These are phyloP conservation scores for Brachionus plicatilis DNA, from an alignment of 1,140 invertebrate species.

Conservation along the genomic window DNA sequence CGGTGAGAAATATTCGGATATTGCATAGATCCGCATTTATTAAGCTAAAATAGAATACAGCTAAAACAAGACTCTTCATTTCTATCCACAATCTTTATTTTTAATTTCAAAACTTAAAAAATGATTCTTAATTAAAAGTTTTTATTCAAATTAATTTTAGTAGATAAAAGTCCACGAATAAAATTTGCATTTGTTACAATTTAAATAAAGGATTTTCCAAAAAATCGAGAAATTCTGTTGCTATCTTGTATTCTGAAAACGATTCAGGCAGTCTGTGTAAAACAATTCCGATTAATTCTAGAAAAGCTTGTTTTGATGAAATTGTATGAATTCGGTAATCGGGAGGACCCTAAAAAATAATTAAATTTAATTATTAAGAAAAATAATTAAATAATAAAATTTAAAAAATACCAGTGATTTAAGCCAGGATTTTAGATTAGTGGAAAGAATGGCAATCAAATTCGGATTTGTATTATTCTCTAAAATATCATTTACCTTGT, in stretches of 20 bases:
- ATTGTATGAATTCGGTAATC: slow-evolving; percentile 29
- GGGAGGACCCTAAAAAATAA: not conserved
- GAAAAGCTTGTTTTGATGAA: slow-evolving; percentile 23
- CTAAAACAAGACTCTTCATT: not conserved
- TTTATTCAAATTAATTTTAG: not conserved
- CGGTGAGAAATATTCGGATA: not conserved
- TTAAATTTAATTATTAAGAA: not conserved
- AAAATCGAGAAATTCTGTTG: slow-evolving; percentile 32
- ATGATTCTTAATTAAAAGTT: slow-evolving; percentile 5
- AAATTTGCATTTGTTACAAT: slow-evolving; percentile 21
- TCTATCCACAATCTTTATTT: not conserved
- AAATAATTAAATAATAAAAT: no score
- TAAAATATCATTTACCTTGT: slow-evolving; percentile 27
- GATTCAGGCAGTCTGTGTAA: slow-evolving; percentile 31
- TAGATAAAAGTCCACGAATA: not conserved
- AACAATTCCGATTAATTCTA: slow-evolving; percentile 38
- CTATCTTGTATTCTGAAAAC: slow-evolving; percentile 39
- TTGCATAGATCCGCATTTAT: not conserved
- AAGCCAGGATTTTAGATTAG: slow-evolving; percentile 36
- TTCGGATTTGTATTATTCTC: not conserved
- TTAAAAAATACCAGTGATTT: slow-evolving; percentile 25
- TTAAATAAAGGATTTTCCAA: slow-evolving; percentile 32
- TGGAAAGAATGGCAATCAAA: slow-evolving; percentile 25
- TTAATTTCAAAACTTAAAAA: not conserved
- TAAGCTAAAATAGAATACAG: not conserved